Percentiles rank a stretch among this genome's conserved stretches.
These are phyloP conservation scores for Ceratina calcarata DNA, from an alignment of 1,140 invertebrate species.

Conservation along the genomic window DNA sequence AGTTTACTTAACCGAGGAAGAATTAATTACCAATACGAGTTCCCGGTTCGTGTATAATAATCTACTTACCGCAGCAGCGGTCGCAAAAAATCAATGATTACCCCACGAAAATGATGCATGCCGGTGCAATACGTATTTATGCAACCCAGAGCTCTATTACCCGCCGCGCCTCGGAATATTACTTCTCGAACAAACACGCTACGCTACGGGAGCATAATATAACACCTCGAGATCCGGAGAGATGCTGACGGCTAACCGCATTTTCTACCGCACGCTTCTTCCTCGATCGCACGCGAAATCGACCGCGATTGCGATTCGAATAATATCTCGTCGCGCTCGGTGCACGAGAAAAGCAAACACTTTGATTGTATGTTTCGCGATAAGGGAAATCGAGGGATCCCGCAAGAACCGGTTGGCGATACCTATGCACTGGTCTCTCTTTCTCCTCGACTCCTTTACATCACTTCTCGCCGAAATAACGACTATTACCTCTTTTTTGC, in stretches of 20 bases:
- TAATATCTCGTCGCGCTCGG: background rate
- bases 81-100: constrained; percentile 5
- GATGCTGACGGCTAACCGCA: background rate
- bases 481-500: background rate
- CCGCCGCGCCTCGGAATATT: background rate
- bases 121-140: constrained; percentile 11
- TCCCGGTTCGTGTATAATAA: constrained; percentile 7
- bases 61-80: background rate
- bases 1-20: constrained; percentile 11
- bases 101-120: background rate
- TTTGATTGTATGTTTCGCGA: constrained; percentile 21
- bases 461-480: background rate
- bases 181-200: background rate
- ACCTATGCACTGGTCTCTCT: background rate
- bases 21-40: constrained; percentile 29
- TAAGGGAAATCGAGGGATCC: constrained; percentile 30
- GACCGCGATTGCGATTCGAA: constrained; percentile 7
- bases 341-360: constrained; percentile 23
- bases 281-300: background rate
- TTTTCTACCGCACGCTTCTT: background rate
- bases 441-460: constrained; percentile 6
- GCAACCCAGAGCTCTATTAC: background rate
- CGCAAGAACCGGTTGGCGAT: constrained; percentile 41
- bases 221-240: background rate
- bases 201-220: background rate